Base-by-base conservation (phyloP, 1,140 invertebrate genomes). In the Sitophilus oryzae region DNA sequence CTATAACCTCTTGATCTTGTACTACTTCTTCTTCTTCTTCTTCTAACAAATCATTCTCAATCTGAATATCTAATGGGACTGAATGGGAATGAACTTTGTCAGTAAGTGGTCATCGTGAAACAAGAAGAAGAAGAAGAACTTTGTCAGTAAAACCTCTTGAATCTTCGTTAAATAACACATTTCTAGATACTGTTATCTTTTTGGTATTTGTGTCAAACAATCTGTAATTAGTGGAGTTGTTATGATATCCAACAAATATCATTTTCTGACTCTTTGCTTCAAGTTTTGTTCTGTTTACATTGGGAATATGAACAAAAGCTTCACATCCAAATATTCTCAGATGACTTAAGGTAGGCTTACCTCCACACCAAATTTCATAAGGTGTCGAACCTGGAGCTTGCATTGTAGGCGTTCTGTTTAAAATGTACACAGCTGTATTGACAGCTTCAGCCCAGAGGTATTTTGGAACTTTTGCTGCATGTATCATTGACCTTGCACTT, bases 371-470 rank as follows among this genome's bases (percentile, higher is more conserved):
- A 16, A 21, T n/a, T 50, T 61, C 56, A 25, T 48, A 59, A 14
- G 61, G 59, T 2, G 52, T 61, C 23, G 21, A 11, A 22, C 49
- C 43, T 40, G 14, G 42, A 21, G 37, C n/a, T 55, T 58, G 45
- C 30, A 35, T 54, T 2, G 48, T 59, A 3, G 61, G 59, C 22
- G 44, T 56, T 25, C 72, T 56, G 59, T 78, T 77, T 42, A 67
- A 48, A 10, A 75, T 40, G 60, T 77, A 76, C 8, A 66, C 66
- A 0, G 75, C 75, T 34, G 68, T 72, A 38, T 62, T 55, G 0
- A 71, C 62, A 15, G 73, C 70, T 60, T 76, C 73, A 4, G 66
- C 70, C 71, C 74, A 77, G 52, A 70, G 68, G 8, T 36, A 37
- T 23, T 59, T 49, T 10, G 54, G 41, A 19, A 75, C 18, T 6